Conservation (phyloP, 1,140 invertebrate genomes). For the Nomia melanderi region DNA sequence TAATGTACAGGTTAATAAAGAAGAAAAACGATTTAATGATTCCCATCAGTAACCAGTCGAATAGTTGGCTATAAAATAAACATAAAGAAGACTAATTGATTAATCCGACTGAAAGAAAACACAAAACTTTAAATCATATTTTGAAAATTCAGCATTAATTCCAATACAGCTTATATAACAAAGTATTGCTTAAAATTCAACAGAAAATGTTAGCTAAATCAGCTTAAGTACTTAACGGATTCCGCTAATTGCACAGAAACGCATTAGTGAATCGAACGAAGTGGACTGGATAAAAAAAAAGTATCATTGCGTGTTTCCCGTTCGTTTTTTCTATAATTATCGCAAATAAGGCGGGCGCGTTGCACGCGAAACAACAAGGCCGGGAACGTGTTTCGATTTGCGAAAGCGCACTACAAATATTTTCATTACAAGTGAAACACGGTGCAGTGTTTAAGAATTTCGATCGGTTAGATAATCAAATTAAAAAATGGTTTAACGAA, state of each 20-base stretch:
- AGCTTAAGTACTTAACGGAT: background rate
- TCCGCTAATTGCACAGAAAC: background rate
- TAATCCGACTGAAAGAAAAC: too few relatives aligned
- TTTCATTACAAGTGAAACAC: background rate
- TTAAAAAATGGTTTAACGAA: too few relatives aligned
- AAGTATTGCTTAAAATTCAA: too few relatives aligned
- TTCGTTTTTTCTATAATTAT: slow-evolving; percentile 1
- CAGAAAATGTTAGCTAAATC: background rate
- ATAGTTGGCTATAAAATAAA: too few relatives aligned
- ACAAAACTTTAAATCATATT: too few relatives aligned
- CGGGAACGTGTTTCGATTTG: background rate
- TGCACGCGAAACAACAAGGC: background rate
- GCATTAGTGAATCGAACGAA: background rate
- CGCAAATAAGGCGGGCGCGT: background rate
- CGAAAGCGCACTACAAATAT: background rate
- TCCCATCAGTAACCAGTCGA: too few relatives aligned
- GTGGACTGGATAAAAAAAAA: background rate
- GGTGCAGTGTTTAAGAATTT: background rate
- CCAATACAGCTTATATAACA: too few relatives aligned
- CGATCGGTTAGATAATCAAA: background rate
- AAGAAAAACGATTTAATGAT: too few relatives aligned
- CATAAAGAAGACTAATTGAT: too few relatives aligned
- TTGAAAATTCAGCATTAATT: too few relatives aligned
- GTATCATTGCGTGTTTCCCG: slow-evolving; percentile 3
- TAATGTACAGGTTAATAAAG: too few relatives aligned